Percentiles rank a stretch among this genome's conserved stretches.
phyloP scores from a whole-genome alignment of 2,113 vertebrate species.

The Podiceps cristatus region DNA sequence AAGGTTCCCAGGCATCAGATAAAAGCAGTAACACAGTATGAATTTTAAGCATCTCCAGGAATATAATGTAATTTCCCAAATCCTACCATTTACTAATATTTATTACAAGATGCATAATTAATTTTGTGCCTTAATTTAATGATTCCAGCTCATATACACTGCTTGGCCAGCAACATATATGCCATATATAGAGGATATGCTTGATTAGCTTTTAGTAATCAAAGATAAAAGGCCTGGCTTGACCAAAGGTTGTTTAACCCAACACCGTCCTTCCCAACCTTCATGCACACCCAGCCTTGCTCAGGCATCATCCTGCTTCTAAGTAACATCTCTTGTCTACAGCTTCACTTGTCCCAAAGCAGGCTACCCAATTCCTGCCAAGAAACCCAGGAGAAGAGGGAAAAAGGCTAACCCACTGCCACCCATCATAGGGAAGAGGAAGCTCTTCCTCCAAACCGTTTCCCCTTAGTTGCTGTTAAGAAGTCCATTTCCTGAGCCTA shows the following conservation, averaged over 20 bases:
- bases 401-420: neutral
- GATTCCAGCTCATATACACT: neutral
- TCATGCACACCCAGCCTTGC: neutral
- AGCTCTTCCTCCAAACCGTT: neutral
- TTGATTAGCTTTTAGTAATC: neutral
- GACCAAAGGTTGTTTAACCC: neutral
- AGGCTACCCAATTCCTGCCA: neutral
- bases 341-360: neutral
- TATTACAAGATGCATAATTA: neutral
- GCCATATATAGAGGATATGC: neutral
- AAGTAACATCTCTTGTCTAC: neutral
- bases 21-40: neutral
- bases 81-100: neutral
- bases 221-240: neutral
- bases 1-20: neutral
- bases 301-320: rapidly evolving
- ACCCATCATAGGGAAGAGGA: neutral
- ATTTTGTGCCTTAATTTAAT: neutral
- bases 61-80: neutral
- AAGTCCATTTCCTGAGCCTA: neutral
- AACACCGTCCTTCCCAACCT: neutral
- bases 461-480: neutral
- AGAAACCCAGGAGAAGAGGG: neutral
- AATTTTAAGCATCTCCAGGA: neutral
- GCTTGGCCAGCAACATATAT: neutral